Evolutionary conservation across 1,140 invertebrate genomes (phyloP).

Genomic region (Drosophila mojavensis): DNA sequence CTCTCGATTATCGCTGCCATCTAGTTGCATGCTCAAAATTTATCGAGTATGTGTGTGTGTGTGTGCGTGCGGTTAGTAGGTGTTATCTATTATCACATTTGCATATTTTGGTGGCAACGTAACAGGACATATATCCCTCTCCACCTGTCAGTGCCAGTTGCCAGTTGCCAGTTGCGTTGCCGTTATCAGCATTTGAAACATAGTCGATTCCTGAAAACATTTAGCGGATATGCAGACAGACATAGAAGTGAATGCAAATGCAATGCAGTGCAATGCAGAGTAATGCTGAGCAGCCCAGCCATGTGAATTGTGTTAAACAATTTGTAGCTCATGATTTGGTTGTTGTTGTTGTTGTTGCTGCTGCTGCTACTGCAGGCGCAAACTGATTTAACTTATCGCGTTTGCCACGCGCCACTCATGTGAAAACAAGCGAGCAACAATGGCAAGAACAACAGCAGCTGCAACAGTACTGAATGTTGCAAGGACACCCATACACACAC

Average conservation of each 20-base stretch:
- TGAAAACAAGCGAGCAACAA: conserved; percentile 52
- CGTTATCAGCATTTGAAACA: conserved; percentile 34
- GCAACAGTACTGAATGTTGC: conserved; percentile 7
- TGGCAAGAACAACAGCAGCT: conserved; percentile 19
- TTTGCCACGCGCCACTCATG: conserved; percentile 58
- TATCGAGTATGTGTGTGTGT: too few relatives aligned
- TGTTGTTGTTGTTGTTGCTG: conserved; percentile 21
- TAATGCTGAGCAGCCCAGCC: background rate
- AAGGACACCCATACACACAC: background rate
- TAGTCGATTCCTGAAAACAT: conserved; percentile 3
- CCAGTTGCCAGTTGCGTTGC: conserved; percentile 8
- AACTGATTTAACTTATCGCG: conserved; percentile 77
- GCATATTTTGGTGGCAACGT: background rate
- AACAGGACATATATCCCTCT: background rate
- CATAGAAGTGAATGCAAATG: background rate
- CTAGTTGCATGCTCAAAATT: too few relatives aligned
- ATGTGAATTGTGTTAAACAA: conserved; percentile 76
- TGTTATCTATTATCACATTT: conserved; percentile 24
- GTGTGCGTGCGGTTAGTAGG: too few relatives aligned
- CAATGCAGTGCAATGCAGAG: background rate
- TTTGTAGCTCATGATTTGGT: conserved; percentile 76
- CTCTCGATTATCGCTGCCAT: too few relatives aligned
- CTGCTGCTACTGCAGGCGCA: conserved; percentile 40
- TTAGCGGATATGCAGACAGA: background rate
- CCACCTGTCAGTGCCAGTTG: conserved; percentile 13